phyloP scores from a whole-genome alignment of 2,888 invertebrate genomes.

The Adela reaumurella region DNA sequence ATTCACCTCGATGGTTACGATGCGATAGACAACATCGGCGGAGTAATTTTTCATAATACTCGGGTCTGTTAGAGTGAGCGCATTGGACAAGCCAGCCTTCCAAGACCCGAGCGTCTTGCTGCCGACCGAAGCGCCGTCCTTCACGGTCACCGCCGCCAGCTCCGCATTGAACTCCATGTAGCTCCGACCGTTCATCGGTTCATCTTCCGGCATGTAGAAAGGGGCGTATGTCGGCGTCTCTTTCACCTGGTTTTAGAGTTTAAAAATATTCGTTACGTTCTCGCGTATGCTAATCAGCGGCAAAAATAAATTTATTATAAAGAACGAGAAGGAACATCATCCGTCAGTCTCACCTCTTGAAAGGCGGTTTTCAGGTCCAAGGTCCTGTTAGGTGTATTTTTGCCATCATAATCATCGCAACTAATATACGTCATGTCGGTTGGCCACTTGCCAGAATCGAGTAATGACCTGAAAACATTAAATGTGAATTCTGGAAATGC shows the following conservation, averaged over 20 bases:
- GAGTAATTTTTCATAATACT: conserved; percentile 70
- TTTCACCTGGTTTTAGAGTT: no score
- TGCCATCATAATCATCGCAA: conserved; percentile 76
- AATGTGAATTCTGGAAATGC: conserved; percentile 24
- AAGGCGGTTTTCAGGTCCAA: conserved; percentile 68
- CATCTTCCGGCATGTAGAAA: conserved; percentile 58
- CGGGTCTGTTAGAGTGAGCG: conserved; percentile 62
- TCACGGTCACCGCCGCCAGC: conserved; percentile 65
- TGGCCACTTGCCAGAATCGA: conserved; percentile 71
- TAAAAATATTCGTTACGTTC: no score
- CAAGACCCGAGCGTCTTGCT: conserved; percentile 70
- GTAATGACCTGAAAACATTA: conserved; percentile 61
- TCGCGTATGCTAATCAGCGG: no score
- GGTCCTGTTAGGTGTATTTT: conserved; percentile 69
- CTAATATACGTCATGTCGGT: conserved; percentile 68
- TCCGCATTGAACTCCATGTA: conserved; percentile 74
- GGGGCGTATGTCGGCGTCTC: conserved; percentile 70
- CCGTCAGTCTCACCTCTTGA: conserved; percentile 51
- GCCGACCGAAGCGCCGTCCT: conserved; percentile 69
- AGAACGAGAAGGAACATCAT: no score
- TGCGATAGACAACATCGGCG: conserved; percentile 79
- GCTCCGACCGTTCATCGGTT: conserved; percentile 66
- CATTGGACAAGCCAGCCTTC: conserved; percentile 70
- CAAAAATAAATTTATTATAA: no score
- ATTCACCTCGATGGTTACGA: conserved; percentile 80